Evolutionary conservation across 2,113 vertebrate species (phyloP).

Genomic region (Scalopus aquaticus): DNA sequence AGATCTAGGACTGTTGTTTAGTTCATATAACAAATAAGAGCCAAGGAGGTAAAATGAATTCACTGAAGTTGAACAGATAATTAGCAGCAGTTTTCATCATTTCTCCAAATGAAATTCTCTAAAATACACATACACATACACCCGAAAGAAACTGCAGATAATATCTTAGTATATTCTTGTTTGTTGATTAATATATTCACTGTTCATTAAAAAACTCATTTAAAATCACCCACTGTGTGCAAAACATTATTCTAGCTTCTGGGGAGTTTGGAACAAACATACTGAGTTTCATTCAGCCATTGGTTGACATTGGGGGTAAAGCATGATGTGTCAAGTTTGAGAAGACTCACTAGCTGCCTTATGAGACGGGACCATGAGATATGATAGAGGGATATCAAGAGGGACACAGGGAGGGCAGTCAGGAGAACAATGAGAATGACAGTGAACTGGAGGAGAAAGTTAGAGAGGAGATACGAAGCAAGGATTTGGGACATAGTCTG

Average conservation of each 20-base stretch:
- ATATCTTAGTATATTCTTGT: background rate
- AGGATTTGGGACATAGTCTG: background rate
- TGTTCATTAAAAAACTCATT: background rate
- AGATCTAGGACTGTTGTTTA: background rate
- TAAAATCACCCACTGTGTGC: background rate
- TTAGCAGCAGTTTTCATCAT: background rate
- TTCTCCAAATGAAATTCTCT: background rate
- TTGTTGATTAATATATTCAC: background rate
- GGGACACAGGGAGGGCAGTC: background rate
- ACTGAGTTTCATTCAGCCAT: background rate
- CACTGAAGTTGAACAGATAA: background rate
- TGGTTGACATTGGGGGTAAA: background rate
- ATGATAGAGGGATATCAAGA: too few species aligned
- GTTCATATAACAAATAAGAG: background rate
- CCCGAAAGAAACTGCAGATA: background rate
- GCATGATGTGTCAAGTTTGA: fast-evolving
- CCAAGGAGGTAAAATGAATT: background rate
- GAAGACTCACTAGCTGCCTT: background rate
- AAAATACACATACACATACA: background rate
- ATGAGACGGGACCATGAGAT: background rate
- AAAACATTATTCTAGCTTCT: background rate
- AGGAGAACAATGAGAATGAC: fast-evolving
- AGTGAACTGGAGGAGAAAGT: background rate
- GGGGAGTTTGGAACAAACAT: background rate
- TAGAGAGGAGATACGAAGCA: background rate